Conservation (phyloP, 2,888 invertebrate genomes). For the Coelopa pilipes region DNA sequence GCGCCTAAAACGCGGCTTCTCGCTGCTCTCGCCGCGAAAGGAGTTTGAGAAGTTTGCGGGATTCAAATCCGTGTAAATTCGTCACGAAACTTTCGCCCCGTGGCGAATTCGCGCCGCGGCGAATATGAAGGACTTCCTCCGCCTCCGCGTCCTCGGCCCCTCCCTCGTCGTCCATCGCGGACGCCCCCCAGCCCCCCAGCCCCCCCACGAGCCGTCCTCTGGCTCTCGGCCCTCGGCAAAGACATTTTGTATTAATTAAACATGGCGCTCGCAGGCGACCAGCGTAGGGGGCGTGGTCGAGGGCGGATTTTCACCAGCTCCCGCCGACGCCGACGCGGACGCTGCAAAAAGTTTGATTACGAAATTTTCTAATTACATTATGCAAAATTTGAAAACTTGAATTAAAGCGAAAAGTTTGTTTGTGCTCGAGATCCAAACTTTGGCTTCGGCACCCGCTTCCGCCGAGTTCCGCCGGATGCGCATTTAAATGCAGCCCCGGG, state of each 20-base stretch:
- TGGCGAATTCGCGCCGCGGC: too few relatives aligned
- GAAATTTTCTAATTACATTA: constrained; percentile 35
- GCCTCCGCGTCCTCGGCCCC: too few relatives aligned
- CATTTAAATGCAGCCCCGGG: constrained; percentile 6
- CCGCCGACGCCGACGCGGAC: neutral
- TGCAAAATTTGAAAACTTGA: constrained; percentile 20
- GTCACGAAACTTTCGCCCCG: too few relatives aligned
- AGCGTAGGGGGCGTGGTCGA: neutral
- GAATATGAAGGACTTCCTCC: too few relatives aligned
- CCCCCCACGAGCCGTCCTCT: too few relatives aligned
- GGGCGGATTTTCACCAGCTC: neutral
- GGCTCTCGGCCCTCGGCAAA: neutral
- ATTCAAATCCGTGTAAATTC: too few relatives aligned
- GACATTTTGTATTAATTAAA: constrained; percentile 32
- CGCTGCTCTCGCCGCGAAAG: neutral
- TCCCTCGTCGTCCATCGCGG: too few relatives aligned
- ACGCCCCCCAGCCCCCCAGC: too few relatives aligned
- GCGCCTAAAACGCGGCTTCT: neutral
- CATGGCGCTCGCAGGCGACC: neutral
- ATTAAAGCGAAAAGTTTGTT: too few relatives aligned
- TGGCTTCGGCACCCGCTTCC: too few relatives aligned
- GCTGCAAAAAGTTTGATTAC: constrained; percentile 28
- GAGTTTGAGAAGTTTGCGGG: too few relatives aligned
- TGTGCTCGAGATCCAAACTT: too few relatives aligned
- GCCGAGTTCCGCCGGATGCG: neutral